Base-by-base conservation (phyloP, 2,797 vertebrate genomes). In the Naso thynnoides region DNA sequence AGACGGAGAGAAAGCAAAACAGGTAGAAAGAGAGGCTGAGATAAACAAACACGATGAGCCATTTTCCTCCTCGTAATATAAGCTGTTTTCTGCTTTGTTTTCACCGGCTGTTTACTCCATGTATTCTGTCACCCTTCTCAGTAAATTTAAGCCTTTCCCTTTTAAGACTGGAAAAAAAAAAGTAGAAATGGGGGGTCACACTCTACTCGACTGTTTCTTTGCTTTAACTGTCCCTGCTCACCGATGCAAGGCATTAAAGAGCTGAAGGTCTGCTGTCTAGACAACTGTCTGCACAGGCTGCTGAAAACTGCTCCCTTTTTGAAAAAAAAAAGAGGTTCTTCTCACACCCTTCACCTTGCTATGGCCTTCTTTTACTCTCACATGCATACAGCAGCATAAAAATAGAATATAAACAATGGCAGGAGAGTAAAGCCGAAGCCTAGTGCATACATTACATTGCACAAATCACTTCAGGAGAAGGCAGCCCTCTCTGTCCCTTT, bases 251-350 rank as follows among this genome's bases (percentile, higher is more conserved):
- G 23, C 68, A 69, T 23, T 11, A 61, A 73, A 78, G 16, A 70
- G 54, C 38, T 39, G 23, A 73, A 72, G 53, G 64, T 73, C 54
- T 77, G 44, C 62, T 29, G 80, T 84, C 86, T 76, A 79, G 79
- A 81, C 78, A 72, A 55, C 50, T 61, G 60, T 79, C 52, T 76
- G 24, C 56, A 64, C 33, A 66, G 5, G 42, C 10, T 31, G 18
- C 0, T 53, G 38, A 55, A 45, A 53, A 53, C 48, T 56, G 41
- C 19, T 7, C 24, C 60, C 19, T n/a, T 56, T 58, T 70, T 78
- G 26, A 19, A 33, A 42, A 66, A 61, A 64, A 39, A 19, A 59
- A 66, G 39, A 18, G n/a, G 49, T 54, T 36, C 38, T 67, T 39
- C n/a, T n/a, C n/a, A n/a, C 29, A 29, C 63, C 16, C 50, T 64